Base-by-base conservation (phyloP, 2,113 vertebrate genomes). In the Hippocampus barbouri region DNA sequence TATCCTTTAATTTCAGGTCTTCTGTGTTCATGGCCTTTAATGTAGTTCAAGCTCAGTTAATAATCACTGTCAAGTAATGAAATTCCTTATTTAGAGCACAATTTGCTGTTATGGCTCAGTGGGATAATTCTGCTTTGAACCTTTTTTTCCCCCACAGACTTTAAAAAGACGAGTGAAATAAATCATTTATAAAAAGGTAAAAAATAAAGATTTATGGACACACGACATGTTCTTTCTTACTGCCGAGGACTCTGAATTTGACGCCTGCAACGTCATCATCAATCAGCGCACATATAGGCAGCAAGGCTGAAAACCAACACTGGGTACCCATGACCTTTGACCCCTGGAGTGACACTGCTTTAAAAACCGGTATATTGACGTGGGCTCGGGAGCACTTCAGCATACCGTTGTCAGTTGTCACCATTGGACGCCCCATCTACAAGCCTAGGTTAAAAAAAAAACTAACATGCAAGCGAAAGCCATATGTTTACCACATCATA, bases 181-280 rank as follows among this genome's bases (percentile, higher is more conserved):
- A 76, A 79, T 76, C 43, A 86, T 80, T 73, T 77, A 87, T 84
- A 75, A 43, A 43, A 38, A 75, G 68, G 51, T 38, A 81, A 74
- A 80, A 47, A 90, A 85, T 81, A 86, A 87, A 89, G 77, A 74
- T 79, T 79, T 81, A 82, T 85, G 41, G 43, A 79, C 61, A 45
- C 47, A 76, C 73, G 21, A 60, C 56, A 56, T 34, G 38, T 16
- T 62, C 25, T 56, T 16, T 62, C 25, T 56, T 47, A 6, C 43
- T 21, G 5, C 5, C n/a, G 34, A 45, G 43, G 10, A 45, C 12
- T 45, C 43, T 45, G 43, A 11, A 45, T 62, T 40, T 38, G 30
- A 11, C 41, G 9, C 20, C 34, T 38, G 34, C 34, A 38, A 38
- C 5, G 34, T 38, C 34, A 38, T 34, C 4, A 34, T 38, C 34